A percentile compares a stretch with the other conserved stretches of the same genome.
These are phyloP conservation scores for Eurystomus glaucurus DNA, from an alignment of 2,797 vertebrate species.

Conservation along the genomic window DNA sequence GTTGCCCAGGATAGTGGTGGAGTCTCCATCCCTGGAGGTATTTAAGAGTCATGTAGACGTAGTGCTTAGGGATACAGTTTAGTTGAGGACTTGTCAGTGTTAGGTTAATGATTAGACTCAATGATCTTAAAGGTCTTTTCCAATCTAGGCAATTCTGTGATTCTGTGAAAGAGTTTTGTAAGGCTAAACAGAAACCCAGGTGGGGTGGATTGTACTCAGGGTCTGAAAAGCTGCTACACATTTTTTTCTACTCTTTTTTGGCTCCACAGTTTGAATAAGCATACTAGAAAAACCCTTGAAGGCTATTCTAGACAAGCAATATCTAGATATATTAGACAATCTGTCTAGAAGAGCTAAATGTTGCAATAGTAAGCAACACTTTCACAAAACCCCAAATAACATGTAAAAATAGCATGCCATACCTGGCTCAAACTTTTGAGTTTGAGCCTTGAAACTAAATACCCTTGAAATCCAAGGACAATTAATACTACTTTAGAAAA, in stretches of 20 bases:
- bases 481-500: not conserved
- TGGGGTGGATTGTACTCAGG: fast-evolving
- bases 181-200: not conserved
- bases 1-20: too few species aligned
- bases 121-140: too few species aligned
- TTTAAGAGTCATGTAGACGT: too few species aligned
- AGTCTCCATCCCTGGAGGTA: too few species aligned
- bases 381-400: not conserved
- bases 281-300: not conserved
- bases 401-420: not conserved
- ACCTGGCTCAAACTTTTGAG: not conserved
- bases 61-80: too few species aligned
- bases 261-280: fast-evolving
- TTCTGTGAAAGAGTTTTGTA: not conserved
- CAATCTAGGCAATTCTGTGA: too few species aligned
- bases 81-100: too few species aligned
- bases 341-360: not conserved
- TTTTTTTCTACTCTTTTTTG: not conserved
- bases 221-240: not conserved
- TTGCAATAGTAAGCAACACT: fast-evolving
- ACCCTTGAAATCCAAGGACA: not conserved
- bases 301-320: fast-evolving
- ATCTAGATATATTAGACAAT: not conserved
- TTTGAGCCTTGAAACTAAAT: not conserved
- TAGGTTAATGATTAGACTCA: too few species aligned